A percentile compares a stretch with the other conserved stretches of the same genome.
Conservation (phyloP, 1,140 invertebrate species). For the Dryas iulia region DNA sequence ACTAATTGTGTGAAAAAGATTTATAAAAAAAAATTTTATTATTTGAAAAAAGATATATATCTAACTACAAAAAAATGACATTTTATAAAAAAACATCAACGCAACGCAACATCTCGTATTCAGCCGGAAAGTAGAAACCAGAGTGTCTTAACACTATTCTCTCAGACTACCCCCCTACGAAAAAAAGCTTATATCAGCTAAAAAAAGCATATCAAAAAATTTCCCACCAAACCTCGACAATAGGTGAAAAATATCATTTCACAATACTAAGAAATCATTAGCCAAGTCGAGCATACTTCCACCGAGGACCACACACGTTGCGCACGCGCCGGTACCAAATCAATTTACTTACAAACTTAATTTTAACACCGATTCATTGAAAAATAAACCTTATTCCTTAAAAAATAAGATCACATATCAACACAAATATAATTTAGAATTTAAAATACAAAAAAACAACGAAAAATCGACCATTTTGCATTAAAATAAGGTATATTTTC, state of each 20-base stretch:
- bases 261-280: conserved; percentile 21
- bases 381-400: conserved; percentile 1
- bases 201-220: not conserved
- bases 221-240: not conserved
- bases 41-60: too few species aligned
- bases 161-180: too few species aligned
- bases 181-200: too few species aligned
- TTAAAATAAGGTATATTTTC: not conserved
- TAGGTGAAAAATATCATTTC: conserved; percentile 1
- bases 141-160: too few species aligned
- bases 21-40: too few species aligned
- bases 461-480: not conserved
- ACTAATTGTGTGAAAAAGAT: too few species aligned
- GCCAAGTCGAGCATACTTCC: conserved; percentile 50
- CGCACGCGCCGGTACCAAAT: conserved; percentile 44
- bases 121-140: too few species aligned
- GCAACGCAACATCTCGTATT: too few species aligned
- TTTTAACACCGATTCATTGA: not conserved
- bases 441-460: not conserved
- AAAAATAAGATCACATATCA: not conserved
- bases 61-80: too few species aligned
- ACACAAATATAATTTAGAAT: conserved; percentile 4
- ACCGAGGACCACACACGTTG: conserved; percentile 59
- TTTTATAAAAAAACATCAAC: too few species aligned
- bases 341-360: conserved; percentile 41